A percentile compares a stretch with the other conserved stretches of the same genome.
Evolutionary conservation across 2,797 vertebrate genomes (phyloP).

Genomic region (Chaetodon trifasciatus): DNA sequence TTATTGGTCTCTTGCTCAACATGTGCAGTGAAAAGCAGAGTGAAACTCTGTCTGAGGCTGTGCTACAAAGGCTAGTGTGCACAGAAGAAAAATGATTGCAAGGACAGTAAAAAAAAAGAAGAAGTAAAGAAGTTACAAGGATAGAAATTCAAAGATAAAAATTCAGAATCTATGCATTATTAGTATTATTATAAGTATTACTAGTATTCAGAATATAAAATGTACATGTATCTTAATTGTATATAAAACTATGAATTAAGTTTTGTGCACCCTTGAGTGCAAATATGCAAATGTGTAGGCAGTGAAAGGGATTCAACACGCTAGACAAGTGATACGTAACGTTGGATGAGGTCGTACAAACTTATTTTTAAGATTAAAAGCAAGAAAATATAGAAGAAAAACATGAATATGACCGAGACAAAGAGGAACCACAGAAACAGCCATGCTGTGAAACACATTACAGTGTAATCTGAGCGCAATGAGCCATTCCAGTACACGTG

Average conservation of each 20-base stretch:
- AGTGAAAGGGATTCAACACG: background rate
- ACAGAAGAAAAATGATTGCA: background rate
- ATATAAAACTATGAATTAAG: background rate
- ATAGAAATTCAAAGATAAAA: background rate
- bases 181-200: background rate
- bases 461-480: conserved; percentile 43
- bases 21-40: background rate
- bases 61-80: background rate
- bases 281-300: background rate
- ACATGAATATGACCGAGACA: background rate
- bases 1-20: background rate
- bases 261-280: background rate
- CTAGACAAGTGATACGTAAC: background rate
- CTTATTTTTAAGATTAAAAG: conserved; percentile 6
- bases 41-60: background rate
- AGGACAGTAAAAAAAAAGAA: too few relatives aligned
- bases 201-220: background rate
- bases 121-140: background rate
- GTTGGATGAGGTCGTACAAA: too few relatives aligned
- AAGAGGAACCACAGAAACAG: conserved; percentile 13
- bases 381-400: conserved; percentile 9
- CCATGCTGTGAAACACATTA: conserved; percentile 26
- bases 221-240: background rate
- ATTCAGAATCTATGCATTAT: background rate
- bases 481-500: conserved; percentile 35